Conservation (phyloP, 2,888 invertebrate genomes). For the Drosophila prostipennis region DNA sequence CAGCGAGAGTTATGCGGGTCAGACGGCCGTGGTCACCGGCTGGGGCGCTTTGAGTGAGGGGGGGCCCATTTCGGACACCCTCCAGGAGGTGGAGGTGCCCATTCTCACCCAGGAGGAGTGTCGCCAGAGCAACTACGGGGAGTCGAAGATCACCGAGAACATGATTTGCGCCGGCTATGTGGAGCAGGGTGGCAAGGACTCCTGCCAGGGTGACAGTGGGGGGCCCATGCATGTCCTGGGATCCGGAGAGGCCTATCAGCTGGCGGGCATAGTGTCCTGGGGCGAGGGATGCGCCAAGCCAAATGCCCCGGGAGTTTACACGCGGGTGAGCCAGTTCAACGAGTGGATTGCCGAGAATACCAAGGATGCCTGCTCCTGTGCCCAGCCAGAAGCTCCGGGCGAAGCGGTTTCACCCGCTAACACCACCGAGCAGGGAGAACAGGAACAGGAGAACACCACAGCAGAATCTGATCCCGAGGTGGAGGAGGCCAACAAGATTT, state of each 20-base stretch:
- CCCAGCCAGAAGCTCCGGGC: constrained; percentile 22
- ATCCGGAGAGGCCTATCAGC: constrained; percentile 56
- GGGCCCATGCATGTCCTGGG: constrained; percentile 81
- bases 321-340: constrained; percentile 90
- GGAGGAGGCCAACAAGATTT: constrained; percentile 48
- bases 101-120: constrained; percentile 87
- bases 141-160: constrained; percentile 80
- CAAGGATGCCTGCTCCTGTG: constrained; percentile 88
- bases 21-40: constrained; percentile 88
- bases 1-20: constrained; percentile 75
- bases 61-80: constrained; percentile 88
- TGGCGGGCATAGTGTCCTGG: constrained; percentile 89
- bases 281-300: constrained; percentile 85
- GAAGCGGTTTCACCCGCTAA: constrained; percentile 6
- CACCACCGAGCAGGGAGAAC: constrained; percentile 34
- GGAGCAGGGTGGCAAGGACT: constrained; percentile 81
- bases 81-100: constrained; percentile 90
- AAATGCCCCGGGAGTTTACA: constrained; percentile 92
- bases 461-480: constrained; percentile 26
- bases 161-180: constrained; percentile 82
- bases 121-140: constrained; percentile 76
- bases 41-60: constrained; percentile 91
- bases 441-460: constrained; percentile 18
- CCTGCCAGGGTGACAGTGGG: constrained; percentile 84
- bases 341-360: constrained; percentile 89